Base-by-base conservation (phyloP, 2,113 vertebrate species). In the Promerops cafer region DNA sequence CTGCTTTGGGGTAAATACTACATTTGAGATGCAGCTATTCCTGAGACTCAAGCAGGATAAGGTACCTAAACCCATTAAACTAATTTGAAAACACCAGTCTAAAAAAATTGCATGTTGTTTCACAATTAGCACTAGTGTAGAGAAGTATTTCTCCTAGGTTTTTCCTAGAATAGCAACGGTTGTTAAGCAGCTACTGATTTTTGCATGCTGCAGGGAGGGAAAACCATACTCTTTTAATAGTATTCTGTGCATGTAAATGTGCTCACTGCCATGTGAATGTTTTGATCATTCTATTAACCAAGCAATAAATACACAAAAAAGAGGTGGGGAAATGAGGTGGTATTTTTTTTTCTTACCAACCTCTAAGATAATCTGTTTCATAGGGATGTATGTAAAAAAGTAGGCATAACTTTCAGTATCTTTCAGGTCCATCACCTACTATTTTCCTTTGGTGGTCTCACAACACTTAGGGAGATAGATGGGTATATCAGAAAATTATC, bases 381-480 rank as follows among this genome's bases (percentile, higher is more conserved):
- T 11, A 77, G 50, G 45, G 26, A 30, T 79, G 6, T 23, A 56
- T 26, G 6, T n/a, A n/a, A 57, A 82, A 90, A 75, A 30, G 22
- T 27, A 68, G 40, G 45, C 16, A 42, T 44, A 93, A 77, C 75
- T 90, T 94, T 83, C 72, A 52, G 11, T 49, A 54, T 52, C 40
- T 91, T 96, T 90, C 54, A 64, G 79, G 52, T 95, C 57, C 45
- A 45, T 92, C 85, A 79, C 52, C 79, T 5, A 1, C 66, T 72
- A 35, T 68, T 94, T 81, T 75, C 50, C 50, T 93, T 77, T 11
- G 3, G 40, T 86, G 63, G 61, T 84, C 83, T 94, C 74, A 83
- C 37, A 37, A 81, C 88, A 93, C 86, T 97, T 93, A 97, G 4
- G 26, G 93, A 91, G 92, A 97, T 87, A 94, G 87, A 96, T 97